Percentiles rank a stretch among this genome's conserved stretches.
Evolutionary conservation across 1,140 invertebrate species (phyloP).

Genomic region (Bombus confusus): DNA sequence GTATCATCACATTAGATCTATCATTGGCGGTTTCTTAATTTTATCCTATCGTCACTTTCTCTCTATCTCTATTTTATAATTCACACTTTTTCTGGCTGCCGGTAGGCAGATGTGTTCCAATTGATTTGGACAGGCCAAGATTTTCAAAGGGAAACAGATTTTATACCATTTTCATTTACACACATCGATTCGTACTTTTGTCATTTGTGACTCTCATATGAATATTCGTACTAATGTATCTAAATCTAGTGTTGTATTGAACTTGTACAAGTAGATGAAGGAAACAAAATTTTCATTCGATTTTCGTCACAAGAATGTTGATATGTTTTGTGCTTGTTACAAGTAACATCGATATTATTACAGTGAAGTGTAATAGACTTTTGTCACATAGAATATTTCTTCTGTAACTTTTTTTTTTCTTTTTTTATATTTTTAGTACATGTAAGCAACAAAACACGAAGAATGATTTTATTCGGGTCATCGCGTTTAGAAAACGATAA

Average conservation of each 20-base stretch:
- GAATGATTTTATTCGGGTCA: background rate
- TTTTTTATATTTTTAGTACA: too few relatives aligned
- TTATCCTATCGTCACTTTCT: conserved; percentile 37
- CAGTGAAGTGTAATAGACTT: background rate
- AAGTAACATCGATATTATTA: conserved; percentile 3
- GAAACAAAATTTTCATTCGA: background rate
- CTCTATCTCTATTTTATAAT: conserved; percentile 38
- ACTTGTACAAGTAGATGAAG: background rate
- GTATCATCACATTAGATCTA: conserved; percentile 59
- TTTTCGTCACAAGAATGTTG: background rate
- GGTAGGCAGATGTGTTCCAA: conserved; percentile 21
- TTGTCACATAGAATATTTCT: background rate
- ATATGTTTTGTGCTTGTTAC: conserved; percentile 12
- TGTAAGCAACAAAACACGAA: too few relatives aligned
- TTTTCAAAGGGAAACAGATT: background rate
- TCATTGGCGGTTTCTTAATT: conserved; percentile 29
- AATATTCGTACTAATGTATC: background rate
- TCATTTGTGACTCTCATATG: background rate
- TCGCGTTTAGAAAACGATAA: background rate
- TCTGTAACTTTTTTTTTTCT: background rate
- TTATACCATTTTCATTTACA: background rate
- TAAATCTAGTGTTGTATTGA: background rate
- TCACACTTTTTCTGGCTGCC: conserved; percentile 27
- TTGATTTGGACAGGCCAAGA: background rate
- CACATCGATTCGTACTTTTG: background rate